Evolutionary conservation across 2,888 invertebrate genomes (phyloP).

Genomic region (Odontothrips loti): DNA sequence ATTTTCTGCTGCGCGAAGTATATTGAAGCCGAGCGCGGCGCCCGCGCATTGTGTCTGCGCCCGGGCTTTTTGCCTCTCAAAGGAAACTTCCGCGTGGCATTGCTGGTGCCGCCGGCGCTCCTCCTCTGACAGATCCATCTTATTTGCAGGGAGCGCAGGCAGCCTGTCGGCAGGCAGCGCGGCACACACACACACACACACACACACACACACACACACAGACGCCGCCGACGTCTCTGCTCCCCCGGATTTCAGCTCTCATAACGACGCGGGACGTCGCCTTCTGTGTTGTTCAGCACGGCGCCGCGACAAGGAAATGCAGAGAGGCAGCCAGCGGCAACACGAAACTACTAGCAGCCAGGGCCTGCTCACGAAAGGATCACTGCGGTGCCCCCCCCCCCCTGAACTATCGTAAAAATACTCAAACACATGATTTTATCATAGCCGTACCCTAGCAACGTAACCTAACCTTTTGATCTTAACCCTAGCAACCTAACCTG

Average conservation of each 20-base stretch:
- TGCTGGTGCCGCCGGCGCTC: too few relatives aligned
- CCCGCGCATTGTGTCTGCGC: neutral
- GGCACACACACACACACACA: neutral
- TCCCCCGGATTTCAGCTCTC: neutral
- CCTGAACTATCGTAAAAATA: too few relatives aligned
- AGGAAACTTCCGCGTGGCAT: neutral
- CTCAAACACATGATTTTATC: too few relatives aligned
- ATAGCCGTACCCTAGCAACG: too few relatives aligned
- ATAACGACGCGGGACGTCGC: neutral
- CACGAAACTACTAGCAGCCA: neutral
- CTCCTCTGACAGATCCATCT: neutral
- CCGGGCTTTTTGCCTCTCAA: neutral
- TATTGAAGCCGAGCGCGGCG: neutral
- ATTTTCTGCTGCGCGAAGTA: neutral
- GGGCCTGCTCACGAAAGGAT: too few relatives aligned
- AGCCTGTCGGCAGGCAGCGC: too few relatives aligned
- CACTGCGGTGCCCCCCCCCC: too few relatives aligned
- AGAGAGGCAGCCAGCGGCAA: neutral
- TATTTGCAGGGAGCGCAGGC: neutral
- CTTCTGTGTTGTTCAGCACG: too few relatives aligned
- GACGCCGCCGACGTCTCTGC: neutral
- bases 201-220: neutral
- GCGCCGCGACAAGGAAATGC: too few relatives aligned
- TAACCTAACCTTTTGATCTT: too few relatives aligned
- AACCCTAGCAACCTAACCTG: too few relatives aligned